Percentiles rank a stretch among this genome's conserved stretches.
phyloP scores from a whole-genome alignment of 2,888 invertebrate genomes.

The Drosophila hawaiiensis region DNA sequence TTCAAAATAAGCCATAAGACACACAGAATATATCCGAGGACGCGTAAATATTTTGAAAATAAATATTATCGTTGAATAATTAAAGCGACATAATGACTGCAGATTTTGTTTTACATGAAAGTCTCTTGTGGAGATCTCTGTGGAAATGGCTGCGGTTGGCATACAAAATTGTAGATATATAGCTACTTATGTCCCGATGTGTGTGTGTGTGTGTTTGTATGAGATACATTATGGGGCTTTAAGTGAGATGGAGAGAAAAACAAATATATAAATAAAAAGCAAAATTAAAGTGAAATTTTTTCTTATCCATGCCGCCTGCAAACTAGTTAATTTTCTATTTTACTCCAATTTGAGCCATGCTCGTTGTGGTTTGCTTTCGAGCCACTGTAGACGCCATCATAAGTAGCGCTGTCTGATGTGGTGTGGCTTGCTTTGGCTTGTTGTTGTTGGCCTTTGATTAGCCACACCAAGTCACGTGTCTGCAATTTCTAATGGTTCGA shows the following conservation, averaged over 20 bases:
- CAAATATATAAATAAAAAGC: conserved; percentile 77
- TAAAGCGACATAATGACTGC: conserved; percentile 58
- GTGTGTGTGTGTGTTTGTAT: conserved; percentile 2
- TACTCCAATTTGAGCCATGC: conserved; percentile 77
- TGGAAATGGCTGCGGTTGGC: conserved; percentile 61
- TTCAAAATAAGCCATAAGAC: not conserved
- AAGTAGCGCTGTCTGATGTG: conserved; percentile 39
- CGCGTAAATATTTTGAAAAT: conserved; percentile 45
- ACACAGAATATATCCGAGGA: conserved; percentile 8
- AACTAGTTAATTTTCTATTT: conserved; percentile 83
- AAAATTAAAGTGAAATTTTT: conserved; percentile 82
- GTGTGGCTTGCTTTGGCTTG: conserved; percentile 4
- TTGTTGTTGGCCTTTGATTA: conserved; percentile 37
- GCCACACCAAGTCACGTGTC: conserved; percentile 66
- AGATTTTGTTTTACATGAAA: conserved; percentile 52
- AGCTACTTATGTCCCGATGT: conserved; percentile 10
- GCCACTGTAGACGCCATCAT: conserved; percentile 54
- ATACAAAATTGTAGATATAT: conserved; percentile 61
- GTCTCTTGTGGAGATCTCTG: conserved; percentile 36
- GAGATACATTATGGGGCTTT: conserved; percentile 52
- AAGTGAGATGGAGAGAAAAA: conserved; percentile 71
- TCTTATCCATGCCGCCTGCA: conserved; percentile 60
- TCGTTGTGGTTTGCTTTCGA: conserved; percentile 64
- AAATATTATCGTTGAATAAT: conserved; percentile 44
- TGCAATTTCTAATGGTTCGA: conserved; percentile 69